Percentiles rank a stretch among this genome's conserved stretches.
Conservation (phyloP, 2,888 invertebrate species). For the Protonemura montana region DNA sequence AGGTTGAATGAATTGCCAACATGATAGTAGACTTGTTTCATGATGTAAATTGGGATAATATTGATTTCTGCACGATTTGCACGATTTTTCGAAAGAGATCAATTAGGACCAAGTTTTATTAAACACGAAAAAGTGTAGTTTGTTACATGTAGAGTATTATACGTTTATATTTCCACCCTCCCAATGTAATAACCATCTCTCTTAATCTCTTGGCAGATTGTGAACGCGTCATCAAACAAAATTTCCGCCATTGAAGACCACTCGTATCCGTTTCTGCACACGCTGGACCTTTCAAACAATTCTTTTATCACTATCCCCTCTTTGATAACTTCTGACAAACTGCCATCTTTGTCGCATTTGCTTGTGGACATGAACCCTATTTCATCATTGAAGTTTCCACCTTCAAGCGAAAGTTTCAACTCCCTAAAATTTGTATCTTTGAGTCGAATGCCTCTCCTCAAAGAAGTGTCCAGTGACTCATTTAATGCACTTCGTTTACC, state of each 20-base stretch:
- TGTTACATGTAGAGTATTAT: no score
- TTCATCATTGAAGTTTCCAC: conserved; percentile 60
- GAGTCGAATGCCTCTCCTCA: conserved; percentile 56
- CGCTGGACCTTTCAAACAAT: conserved; percentile 65
- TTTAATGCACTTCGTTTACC: background rate
- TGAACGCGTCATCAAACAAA: conserved; percentile 55
- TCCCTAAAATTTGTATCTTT: conserved; percentile 35
- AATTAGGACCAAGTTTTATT: no score
- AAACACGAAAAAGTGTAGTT: no score
- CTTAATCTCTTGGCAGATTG: conserved; percentile 56
- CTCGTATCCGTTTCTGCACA: conserved; percentile 60
- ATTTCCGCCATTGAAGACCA: conserved; percentile 61
- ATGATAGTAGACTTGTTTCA: no score
- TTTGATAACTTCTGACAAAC: conserved; percentile 51
- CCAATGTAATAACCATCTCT: background rate
- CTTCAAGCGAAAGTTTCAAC: conserved; percentile 51
- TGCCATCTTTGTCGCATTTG: conserved; percentile 63
- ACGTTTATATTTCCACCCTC: background rate
- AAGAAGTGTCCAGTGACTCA: background rate
- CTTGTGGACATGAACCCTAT: conserved; percentile 66
- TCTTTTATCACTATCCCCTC: conserved; percentile 61
- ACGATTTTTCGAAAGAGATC: no score
- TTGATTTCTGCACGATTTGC: no score
- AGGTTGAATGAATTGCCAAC: no score
- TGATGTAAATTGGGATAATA: no score